phyloP scores from a whole-genome alignment of 1,140 invertebrate genomes.

The Lordiphosa clarofinis region DNA sequence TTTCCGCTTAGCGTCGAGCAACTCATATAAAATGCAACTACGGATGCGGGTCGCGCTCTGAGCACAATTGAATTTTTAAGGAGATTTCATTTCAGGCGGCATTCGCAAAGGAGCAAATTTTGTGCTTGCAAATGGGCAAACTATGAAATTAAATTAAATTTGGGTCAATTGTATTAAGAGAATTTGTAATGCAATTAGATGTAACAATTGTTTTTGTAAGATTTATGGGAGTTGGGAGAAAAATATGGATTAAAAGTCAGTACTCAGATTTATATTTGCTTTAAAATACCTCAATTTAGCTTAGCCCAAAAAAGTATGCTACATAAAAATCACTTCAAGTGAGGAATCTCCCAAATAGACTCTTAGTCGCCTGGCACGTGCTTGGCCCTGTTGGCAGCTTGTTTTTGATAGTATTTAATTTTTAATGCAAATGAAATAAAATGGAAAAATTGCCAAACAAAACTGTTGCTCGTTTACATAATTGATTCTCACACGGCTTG shows the following conservation, averaged over 20 bases:
- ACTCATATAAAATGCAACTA: constrained; percentile 60
- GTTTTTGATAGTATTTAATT: constrained; percentile 24
- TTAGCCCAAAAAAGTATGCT: neutral
- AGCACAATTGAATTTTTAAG: constrained; percentile 52
- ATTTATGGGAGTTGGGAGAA: no score
- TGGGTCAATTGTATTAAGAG: constrained; percentile 29
- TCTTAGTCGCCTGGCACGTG: constrained; percentile 40
- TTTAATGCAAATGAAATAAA: constrained; percentile 51
- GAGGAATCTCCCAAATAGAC: constrained; percentile 15
- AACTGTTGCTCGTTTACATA: constrained; percentile 59
- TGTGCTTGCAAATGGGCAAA: constrained; percentile 17
- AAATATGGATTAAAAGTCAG: neutral
- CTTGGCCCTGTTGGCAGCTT: constrained; percentile 19
- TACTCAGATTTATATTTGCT: neutral
- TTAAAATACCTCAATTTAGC: neutral
- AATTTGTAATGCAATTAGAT: constrained; percentile 64
- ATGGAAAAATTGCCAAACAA: constrained; percentile 13
- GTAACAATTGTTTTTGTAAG: no score
- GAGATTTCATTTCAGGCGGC: constrained; percentile 15
- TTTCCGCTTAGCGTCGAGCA: constrained; percentile 48
- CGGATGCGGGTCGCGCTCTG: constrained; percentile 35
- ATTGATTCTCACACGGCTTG: constrained; percentile 41
- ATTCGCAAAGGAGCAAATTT: constrained; percentile 35
- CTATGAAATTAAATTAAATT: constrained; percentile 52
- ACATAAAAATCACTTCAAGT: constrained; percentile 3